A percentile compares a stretch with the other conserved stretches of the same genome.
Evolutionary conservation across 2,113 vertebrate species (phyloP).

Genomic region (Scolopax mira): DNA sequence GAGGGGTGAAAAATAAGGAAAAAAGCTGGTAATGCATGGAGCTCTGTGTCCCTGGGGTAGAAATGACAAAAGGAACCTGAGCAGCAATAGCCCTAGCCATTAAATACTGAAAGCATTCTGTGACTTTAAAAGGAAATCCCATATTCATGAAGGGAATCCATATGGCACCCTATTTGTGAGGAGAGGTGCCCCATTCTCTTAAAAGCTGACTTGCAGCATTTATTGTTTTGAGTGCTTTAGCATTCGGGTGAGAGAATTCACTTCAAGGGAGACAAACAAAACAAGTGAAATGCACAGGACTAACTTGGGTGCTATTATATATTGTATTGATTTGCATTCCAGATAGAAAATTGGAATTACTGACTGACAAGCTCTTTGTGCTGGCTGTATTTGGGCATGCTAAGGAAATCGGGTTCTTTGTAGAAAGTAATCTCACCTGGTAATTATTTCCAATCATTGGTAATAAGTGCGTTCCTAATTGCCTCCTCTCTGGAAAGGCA

Average conservation of each 20-base stretch:
- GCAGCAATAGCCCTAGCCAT: neutral
- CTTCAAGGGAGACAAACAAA: neutral
- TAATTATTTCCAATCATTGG: neutral
- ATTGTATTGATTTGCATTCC: neutral
- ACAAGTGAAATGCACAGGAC: neutral
- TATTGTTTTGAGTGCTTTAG: conserved; percentile 20
- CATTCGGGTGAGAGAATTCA: neutral
- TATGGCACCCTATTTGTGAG: neutral
- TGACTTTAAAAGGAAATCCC: conserved; percentile 34
- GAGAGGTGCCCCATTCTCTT: neutral
- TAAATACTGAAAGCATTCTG: neutral
- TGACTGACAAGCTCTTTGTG: neutral
- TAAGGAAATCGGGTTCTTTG: neutral
- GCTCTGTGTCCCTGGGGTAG: neutral
- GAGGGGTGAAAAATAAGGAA: neutral
- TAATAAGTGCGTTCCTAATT: neutral
- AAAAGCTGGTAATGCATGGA: neutral
- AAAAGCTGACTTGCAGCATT: neutral
- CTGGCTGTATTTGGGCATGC: neutral
- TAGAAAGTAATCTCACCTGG: neutral
- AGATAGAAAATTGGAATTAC: neutral
- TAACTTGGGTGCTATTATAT: neutral
- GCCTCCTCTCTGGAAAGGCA: neutral
- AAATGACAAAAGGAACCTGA: conserved; percentile 2
- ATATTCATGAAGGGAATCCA: conserved; percentile 20